These are phyloP conservation scores for Colossoma macropomum DNA, from an alignment of 2,113 vertebrate species.

Conservation along the genomic window DNA sequence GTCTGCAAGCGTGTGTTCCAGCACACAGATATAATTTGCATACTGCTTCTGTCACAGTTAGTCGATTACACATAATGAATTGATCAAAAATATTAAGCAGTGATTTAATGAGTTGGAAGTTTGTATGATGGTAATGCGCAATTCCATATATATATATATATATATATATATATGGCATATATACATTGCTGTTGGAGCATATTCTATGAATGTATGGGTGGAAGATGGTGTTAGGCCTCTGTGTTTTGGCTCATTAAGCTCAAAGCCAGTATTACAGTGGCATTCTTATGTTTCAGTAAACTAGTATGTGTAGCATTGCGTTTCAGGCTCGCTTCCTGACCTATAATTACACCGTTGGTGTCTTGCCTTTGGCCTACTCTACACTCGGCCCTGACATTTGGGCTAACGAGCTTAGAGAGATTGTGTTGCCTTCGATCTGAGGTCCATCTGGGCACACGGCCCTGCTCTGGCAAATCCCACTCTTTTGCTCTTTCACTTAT, in stretches of 20 bases:
- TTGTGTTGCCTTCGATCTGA: conserved; percentile 50
- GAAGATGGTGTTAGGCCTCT: background rate
- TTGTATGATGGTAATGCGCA: no score
- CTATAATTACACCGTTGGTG: conserved; percentile 14
- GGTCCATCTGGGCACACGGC: conserved; percentile 64
- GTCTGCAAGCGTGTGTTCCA: background rate
- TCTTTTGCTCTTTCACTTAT: background rate
- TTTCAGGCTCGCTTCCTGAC: conserved; percentile 25
- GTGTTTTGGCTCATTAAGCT: conserved; percentile 28
- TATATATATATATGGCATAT: no score
- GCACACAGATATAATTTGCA: no score
- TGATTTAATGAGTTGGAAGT: no score
- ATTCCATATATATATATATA: no score
- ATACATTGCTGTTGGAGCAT: no score
- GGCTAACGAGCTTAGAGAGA: conserved; percentile 65
- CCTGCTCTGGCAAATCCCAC: background rate
- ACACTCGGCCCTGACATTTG: conserved; percentile 34
- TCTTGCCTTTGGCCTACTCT: conserved; percentile 23
- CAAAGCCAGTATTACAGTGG: background rate
- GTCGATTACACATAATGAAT: no score
- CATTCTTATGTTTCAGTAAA: conserved; percentile 34
- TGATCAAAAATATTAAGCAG: no score
- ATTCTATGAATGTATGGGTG: background rate
- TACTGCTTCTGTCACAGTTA: no score
- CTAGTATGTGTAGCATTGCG: background rate